Percentiles rank a stretch among this genome's conserved stretches.
These are phyloP conservation scores for Monopterus albus DNA, from an alignment of 2,113 vertebrate genomes.

Conservation along the genomic window DNA sequence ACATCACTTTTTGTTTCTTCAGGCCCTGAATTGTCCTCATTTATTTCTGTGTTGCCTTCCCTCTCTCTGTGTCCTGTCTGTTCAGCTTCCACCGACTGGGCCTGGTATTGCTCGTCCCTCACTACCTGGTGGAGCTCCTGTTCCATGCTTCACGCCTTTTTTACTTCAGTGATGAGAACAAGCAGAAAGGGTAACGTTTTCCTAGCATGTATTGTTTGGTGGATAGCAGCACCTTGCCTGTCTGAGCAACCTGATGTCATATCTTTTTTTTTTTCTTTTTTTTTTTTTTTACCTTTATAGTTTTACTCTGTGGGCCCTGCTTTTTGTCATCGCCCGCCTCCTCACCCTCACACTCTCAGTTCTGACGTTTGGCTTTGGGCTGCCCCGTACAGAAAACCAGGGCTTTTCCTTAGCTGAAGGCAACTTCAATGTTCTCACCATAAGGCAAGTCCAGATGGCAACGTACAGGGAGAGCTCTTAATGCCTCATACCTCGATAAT, in stretches of 20 bases:
- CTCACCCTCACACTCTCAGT: constrained; percentile 88
- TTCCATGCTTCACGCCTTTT: constrained; percentile 88
- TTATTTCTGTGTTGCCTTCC: not conserved
- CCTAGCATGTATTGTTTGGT: not conserved
- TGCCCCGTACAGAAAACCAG: constrained; percentile 84
- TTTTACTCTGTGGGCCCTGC: constrained; percentile 87
- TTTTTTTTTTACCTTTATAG: constrained; percentile 59
- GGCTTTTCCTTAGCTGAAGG: constrained; percentile 84
- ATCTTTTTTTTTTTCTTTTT: not conserved
- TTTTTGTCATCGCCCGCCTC: constrained; percentile 86
- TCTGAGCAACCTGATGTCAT: not conserved
- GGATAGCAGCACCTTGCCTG: not conserved
- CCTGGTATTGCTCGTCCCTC: constrained; percentile 86
- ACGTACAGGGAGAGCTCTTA: not conserved
- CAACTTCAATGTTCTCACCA: constrained; percentile 86
- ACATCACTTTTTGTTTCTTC: no score
- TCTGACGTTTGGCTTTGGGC: constrained; percentile 87
- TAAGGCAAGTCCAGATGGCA: constrained; percentile 78
- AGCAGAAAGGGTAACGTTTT: constrained; percentile 90
- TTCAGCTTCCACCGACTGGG: constrained; percentile 86
- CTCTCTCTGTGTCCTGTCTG: constrained; percentile 18
- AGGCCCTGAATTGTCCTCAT: no score
- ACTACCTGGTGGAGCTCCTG: constrained; percentile 89
- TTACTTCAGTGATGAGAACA: constrained; percentile 90
- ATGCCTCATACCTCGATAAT: not conserved